phyloP scores from a whole-genome alignment of 2,797 vertebrate genomes.

The Pteronotus mesoamericanus region DNA sequence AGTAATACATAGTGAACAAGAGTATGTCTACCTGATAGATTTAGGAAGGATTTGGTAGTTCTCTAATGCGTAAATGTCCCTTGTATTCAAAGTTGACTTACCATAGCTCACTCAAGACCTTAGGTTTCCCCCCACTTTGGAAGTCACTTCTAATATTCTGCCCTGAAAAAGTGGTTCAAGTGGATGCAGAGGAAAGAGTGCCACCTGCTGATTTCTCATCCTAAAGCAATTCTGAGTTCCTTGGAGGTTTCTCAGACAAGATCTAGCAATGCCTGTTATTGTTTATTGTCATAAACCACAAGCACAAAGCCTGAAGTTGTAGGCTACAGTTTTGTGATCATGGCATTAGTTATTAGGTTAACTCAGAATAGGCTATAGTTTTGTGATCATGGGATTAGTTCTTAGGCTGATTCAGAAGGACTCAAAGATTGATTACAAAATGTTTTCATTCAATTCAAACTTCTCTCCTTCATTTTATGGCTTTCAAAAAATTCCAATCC shows the following conservation, averaged over 20 bases:
- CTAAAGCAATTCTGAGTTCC: conserved; percentile 49
- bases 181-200: conserved; percentile 65
- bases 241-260: conserved; percentile 17
- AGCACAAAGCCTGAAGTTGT: background rate
- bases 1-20: background rate
- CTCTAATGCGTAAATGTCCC: background rate
- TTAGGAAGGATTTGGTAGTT: background rate
- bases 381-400: background rate
- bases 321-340: background rate
- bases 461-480: background rate
- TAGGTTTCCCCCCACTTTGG: background rate
- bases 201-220: conserved; percentile 67
- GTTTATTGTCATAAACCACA: background rate
- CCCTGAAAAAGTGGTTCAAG: conserved; percentile 45
- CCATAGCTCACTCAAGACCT: background rate
- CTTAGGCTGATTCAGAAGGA: background rate
- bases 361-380: background rate
- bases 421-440: background rate
- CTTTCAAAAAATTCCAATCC: background rate
- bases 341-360: background rate
- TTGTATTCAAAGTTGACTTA: background rate
- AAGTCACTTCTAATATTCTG: conserved; percentile 52
- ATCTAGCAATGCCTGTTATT: background rate
- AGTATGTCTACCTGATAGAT: background rate
- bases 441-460: background rate